phyloP scores from a whole-genome alignment of 2,113 vertebrate species.

The Mandrillus leucophaeus region DNA sequence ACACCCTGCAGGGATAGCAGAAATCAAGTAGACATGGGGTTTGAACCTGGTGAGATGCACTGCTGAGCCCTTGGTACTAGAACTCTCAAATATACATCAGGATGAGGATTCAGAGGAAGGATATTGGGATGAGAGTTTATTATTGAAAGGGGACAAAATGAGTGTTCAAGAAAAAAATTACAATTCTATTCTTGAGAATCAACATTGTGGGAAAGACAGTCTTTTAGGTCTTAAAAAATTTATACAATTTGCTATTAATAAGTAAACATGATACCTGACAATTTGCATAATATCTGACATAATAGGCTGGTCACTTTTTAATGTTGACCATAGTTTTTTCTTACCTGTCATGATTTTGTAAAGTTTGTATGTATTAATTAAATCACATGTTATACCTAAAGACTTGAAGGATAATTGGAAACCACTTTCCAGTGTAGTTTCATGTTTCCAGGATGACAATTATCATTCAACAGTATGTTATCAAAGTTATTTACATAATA shows the following conservation, averaged over 20 bases:
- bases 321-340: neutral
- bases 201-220: neutral
- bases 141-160: slow-evolving; percentile 14
- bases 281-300: neutral
- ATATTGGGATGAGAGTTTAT: neutral
- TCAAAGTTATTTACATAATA: neutral
- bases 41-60: neutral
- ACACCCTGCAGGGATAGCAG: neutral
- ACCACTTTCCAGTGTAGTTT: neutral
- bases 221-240: neutral
- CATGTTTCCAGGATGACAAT: neutral
- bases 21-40: neutral
- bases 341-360: slow-evolving; percentile 6
- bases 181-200: neutral
- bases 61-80: neutral
- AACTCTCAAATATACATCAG: slow-evolving; percentile 36
- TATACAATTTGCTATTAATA: slow-evolving; percentile 23
- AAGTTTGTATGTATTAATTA: neutral
- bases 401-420: slow-evolving; percentile 3
- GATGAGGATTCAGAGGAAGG: neutral
- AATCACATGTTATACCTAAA: neutral
- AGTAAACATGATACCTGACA: neutral
- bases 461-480: neutral
- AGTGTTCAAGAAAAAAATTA: neutral
- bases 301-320: neutral